Evolutionary conservation across 2,888 invertebrate genomes (phyloP).

Genomic region (Trypoxylon attenuatum): DNA sequence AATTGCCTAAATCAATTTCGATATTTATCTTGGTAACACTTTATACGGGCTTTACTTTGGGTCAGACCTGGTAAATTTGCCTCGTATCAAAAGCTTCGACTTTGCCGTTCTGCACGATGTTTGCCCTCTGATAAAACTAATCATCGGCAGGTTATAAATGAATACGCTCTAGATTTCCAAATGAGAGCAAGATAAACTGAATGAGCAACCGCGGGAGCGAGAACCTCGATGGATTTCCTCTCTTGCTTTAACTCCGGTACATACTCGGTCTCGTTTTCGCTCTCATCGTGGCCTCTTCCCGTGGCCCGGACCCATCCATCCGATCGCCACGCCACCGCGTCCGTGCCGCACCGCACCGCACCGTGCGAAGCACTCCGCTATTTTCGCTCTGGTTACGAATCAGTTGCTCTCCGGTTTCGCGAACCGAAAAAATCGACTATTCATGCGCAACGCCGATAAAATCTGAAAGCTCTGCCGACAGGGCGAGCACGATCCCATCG

Average conservation of each 20-base stretch:
- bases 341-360: too few relatives aligned
- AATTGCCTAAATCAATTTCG: not conserved
- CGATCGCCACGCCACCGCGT: too few relatives aligned
- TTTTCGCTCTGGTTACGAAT: conserved; percentile 52
- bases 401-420: conserved; percentile 44
- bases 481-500: conserved; percentile 3
- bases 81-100: not conserved
- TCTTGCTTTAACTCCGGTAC: not conserved
- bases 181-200: not conserved
- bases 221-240: not conserved
- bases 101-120: not conserved
- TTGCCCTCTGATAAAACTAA: conserved; percentile 14
- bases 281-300: not conserved
- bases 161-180: conserved; percentile 21
- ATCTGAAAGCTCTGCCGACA: conserved; percentile 1
- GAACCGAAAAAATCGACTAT: conserved; percentile 50
- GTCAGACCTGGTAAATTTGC: not conserved
- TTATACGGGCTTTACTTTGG: not conserved
- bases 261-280: not conserved
- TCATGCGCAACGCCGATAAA: conserved; percentile 44
- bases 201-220: not conserved
- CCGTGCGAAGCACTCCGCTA: conserved; percentile 35
- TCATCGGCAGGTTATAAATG: conserved; percentile 17
- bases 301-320: too few relatives aligned
- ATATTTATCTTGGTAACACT: not conserved